These are phyloP conservation scores for Bombus ignitus DNA, from an alignment of 1,140 invertebrate genomes.

Conservation along the genomic window DNA sequence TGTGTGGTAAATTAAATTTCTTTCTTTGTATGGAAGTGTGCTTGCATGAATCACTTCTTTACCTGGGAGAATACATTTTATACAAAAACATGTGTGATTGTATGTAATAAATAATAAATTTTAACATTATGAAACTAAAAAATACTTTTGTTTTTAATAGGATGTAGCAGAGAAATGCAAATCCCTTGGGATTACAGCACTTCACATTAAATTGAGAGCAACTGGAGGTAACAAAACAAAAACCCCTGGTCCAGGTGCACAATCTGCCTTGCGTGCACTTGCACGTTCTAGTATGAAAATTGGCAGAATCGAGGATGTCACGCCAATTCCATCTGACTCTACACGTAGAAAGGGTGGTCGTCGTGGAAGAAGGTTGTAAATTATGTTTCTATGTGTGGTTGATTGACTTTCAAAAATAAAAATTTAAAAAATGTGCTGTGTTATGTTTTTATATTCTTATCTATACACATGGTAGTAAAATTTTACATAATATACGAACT, in stretches of 20 bases:
- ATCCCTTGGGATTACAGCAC: constrained; percentile 96
- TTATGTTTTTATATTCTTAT: constrained; percentile 18
- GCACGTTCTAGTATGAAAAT: constrained; percentile 99
- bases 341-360: constrained; percentile 99
- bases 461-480: neutral
- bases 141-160: constrained; percentile 78
- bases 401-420: constrained; percentile 73
- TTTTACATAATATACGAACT: neutral
- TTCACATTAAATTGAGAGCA: constrained; percentile 99
- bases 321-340: constrained; percentile 99
- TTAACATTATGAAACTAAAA: constrained; percentile 3
- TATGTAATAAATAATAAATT: neutral
- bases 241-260: constrained; percentile 98
- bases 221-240: constrained; percentile 99
- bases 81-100: neutral
- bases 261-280: constrained; percentile 97
- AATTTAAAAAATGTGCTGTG: constrained; percentile 56
- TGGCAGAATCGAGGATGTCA: constrained; percentile 99
- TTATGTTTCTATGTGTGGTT: constrained; percentile 63
- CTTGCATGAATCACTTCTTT: neutral
- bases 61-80: constrained; percentile 47
- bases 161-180: constrained; percentile 99
- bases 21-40: constrained; percentile 35
- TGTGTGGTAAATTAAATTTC: constrained; percentile 73
- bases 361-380: constrained; percentile 98